These are phyloP conservation scores for Pristionchus japonicus DNA, from an alignment of 2,888 invertebrate species.

Conservation along the genomic window DNA sequence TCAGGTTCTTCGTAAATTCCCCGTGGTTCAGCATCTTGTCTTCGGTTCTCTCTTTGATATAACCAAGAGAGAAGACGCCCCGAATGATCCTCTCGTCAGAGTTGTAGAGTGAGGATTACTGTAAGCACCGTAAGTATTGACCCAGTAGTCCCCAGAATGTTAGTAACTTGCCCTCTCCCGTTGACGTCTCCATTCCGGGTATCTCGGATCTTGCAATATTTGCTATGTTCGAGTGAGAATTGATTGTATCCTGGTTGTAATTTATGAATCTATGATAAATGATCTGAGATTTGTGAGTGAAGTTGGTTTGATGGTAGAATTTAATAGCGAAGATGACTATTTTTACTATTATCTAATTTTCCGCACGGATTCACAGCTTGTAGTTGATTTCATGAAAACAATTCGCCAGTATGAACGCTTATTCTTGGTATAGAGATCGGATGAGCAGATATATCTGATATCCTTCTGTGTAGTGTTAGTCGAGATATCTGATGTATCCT, in stretches of 20 bases:
- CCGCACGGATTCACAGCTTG: not conserved
- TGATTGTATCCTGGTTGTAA: not conserved
- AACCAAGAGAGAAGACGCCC: conserved; percentile 53
- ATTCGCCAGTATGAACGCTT: not conserved
- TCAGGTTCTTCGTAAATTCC: conserved; percentile 78
- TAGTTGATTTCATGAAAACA: not conserved
- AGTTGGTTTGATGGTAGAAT: not conserved
- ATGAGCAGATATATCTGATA: too few species aligned
- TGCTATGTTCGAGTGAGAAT: not conserved
- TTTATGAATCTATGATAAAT: conserved; percentile 1
- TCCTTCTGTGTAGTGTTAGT: not conserved
- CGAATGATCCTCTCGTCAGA: conserved; percentile 47
- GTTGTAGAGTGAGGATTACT: not conserved
- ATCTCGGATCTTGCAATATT: not conserved
- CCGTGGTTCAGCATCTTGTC: conserved; percentile 78
- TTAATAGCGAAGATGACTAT: too few species aligned
- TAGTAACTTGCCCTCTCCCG: not conserved
- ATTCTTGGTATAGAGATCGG: not conserved
- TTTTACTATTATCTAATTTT: not conserved
- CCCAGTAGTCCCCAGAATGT: not conserved
- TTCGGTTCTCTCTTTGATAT: conserved; percentile 76
- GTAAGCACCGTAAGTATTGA: not conserved
- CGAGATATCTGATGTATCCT: not conserved
- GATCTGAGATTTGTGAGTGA: not conserved
- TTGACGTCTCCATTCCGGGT: not conserved